Conservation (phyloP, 2,888 invertebrate genomes). For the Pyrochroa serraticornis region DNA sequence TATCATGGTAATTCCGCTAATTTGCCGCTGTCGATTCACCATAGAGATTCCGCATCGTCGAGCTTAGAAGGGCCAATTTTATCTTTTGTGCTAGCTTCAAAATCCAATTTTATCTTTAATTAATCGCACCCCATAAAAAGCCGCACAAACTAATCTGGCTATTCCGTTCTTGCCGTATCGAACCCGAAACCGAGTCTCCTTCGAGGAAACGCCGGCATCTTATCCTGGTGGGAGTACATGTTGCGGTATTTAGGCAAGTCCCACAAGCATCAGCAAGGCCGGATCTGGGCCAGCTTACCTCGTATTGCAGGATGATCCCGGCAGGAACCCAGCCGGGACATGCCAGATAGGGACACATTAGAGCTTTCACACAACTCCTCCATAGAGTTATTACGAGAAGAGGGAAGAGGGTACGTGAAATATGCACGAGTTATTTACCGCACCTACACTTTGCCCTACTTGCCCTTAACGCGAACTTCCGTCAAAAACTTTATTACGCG, state of each 20-base stretch:
- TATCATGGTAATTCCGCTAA: conserved; percentile 13
- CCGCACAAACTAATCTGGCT: conserved; percentile 32
- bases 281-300: conserved; percentile 38
- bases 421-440: conserved; percentile 23
- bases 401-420: conserved; percentile 20
- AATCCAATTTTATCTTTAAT: conserved; percentile 36
- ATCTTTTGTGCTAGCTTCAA: conserved; percentile 24
- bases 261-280: conserved; percentile 40
- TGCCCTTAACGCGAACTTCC: background rate
- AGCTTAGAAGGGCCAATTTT: conserved; percentile 22
- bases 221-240: conserved; percentile 39
- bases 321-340: conserved; percentile 31
- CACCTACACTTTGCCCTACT: conserved; percentile 2
- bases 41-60: conserved; percentile 11
- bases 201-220: conserved; percentile 29
- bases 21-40: conserved; percentile 10
- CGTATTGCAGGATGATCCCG: conserved; percentile 37
- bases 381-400: conserved; percentile 24
- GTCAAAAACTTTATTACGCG: too few relatives aligned
- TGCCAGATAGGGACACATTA: conserved; percentile 33
- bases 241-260: conserved; percentile 47
- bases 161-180: conserved; percentile 18
- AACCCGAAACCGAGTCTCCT: conserved; percentile 9
- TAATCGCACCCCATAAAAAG: conserved; percentile 40
- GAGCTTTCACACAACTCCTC: conserved; percentile 31